phyloP scores from a whole-genome alignment of 2,888 invertebrate genomes.

The Lysandra bellargus region DNA sequence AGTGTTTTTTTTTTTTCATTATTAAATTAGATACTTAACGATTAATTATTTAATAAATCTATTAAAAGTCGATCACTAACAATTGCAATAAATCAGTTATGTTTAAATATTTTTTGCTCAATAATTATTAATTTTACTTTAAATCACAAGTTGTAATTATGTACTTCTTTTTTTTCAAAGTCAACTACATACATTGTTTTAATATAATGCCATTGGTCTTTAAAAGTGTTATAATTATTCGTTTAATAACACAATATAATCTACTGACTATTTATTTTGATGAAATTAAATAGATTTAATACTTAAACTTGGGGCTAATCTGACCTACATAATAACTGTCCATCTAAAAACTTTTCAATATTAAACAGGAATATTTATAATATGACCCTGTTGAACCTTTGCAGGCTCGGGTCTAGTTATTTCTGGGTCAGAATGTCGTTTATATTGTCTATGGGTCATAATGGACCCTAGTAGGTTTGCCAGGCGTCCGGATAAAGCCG shows the following conservation, averaged over 20 bases:
- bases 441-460: slow-evolving; percentile 2
- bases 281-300: neutral
- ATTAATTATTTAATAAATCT: neutral
- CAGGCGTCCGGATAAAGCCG: no score
- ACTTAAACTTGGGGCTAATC: neutral
- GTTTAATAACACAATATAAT: neutral
- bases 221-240: neutral
- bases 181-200: neutral
- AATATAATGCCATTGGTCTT: neutral
- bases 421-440: neutral
- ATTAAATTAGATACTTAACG: neutral
- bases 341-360: neutral
- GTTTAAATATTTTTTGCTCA: neutral
- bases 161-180: neutral
- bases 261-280: neutral
- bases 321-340: neutral
- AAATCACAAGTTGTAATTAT: neutral
- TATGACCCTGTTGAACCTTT: neutral
- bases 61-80: neutral
- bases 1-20: neutral
- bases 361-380: no score
- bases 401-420: neutral
- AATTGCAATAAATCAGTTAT: neutral
- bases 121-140: neutral
- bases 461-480: no score